Percentiles rank a stretch among this genome's conserved stretches.
phyloP scores from a whole-genome alignment of 2,888 invertebrate species.

The Halocaridina rubra region DNA sequence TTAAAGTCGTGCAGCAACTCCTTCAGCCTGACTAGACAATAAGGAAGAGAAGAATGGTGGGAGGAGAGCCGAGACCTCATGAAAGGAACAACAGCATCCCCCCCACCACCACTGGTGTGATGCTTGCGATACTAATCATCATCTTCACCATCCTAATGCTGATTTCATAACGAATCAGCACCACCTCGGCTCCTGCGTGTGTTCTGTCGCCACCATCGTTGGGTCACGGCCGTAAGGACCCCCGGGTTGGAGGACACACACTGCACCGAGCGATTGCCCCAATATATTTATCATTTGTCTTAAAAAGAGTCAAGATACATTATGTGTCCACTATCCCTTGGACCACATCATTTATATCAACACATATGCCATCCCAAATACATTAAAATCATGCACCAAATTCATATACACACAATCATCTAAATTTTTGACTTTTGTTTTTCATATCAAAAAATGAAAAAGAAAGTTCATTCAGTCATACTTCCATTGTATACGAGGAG shows the following conservation, averaged over 20 bases:
- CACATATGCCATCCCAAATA: neutral
- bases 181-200: slow-evolving; percentile 43
- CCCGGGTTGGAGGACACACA: slow-evolving; percentile 37
- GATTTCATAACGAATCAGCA: slow-evolving; percentile 35
- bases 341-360: slow-evolving; percentile 36
- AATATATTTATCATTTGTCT: slow-evolving; percentile 40
- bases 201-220: slow-evolving; percentile 54
- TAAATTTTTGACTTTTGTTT: slow-evolving; percentile 41
- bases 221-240: slow-evolving; percentile 43
- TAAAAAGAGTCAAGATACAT: slow-evolving; percentile 43
- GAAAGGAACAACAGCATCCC: neutral
- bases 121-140: slow-evolving; percentile 31
- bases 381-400: neutral
- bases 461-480: slow-evolving; percentile 35
- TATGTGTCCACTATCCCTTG: slow-evolving; percentile 46
- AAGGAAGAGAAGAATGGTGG: slow-evolving; percentile 62
- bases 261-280: slow-evolving; percentile 35
- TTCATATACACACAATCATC: slow-evolving; percentile 47
- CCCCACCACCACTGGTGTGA: slow-evolving; percentile 54
- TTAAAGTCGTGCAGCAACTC: slow-evolving; percentile 60
- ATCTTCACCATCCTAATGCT: slow-evolving; percentile 40
- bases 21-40: slow-evolving; percentile 63
- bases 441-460: slow-evolving; percentile 55
- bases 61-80: slow-evolving; percentile 37
- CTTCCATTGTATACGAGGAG: slow-evolving; percentile 41